These are phyloP conservation scores for Callorhinus ursinus DNA, from an alignment of 2,113 vertebrate species.

Conservation along the genomic window DNA sequence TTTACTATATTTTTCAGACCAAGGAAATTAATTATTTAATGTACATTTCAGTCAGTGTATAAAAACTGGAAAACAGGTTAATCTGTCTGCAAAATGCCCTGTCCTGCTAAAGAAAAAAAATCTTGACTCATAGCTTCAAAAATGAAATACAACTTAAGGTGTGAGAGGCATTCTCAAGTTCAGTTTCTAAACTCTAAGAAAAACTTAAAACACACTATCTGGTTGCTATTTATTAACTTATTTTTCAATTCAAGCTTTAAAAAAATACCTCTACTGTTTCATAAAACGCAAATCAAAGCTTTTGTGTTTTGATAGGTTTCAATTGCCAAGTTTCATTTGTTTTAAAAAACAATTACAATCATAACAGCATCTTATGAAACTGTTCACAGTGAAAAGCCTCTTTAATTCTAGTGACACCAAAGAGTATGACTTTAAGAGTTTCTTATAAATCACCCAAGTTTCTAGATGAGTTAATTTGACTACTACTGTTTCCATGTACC, in stretches of 20 bases:
- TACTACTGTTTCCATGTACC: background rate
- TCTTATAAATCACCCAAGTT: constrained; percentile 8
- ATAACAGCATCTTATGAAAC: background rate
- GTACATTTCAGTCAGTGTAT: background rate
- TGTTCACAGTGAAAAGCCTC: constrained; percentile 8
- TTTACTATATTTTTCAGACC: background rate
- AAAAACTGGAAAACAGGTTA: background rate
- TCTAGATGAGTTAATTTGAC: constrained; percentile 13
- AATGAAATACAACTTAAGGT: background rate
- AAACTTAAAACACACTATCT: constrained; percentile 13
- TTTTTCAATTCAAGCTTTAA: constrained; percentile 11
- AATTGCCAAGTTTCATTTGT: background rate
- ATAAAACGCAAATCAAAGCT: constrained; percentile 34
- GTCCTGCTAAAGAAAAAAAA: constrained; percentile 29
- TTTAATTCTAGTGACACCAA: background rate
- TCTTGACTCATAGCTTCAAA: constrained; percentile 13
- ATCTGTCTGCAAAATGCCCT: background rate
- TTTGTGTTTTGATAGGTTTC: background rate
- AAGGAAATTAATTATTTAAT: background rate
- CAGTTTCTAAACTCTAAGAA: background rate
- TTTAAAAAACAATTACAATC: background rate
- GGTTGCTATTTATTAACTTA: constrained; percentile 19
- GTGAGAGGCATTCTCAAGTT: background rate
- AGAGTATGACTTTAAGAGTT: background rate
- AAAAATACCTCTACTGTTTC: constrained; percentile 19